A percentile compares a stretch with the other conserved stretches of the same genome.
Conservation (phyloP, 2,797 vertebrate genomes). For the Acanthiza pusilla region DNA sequence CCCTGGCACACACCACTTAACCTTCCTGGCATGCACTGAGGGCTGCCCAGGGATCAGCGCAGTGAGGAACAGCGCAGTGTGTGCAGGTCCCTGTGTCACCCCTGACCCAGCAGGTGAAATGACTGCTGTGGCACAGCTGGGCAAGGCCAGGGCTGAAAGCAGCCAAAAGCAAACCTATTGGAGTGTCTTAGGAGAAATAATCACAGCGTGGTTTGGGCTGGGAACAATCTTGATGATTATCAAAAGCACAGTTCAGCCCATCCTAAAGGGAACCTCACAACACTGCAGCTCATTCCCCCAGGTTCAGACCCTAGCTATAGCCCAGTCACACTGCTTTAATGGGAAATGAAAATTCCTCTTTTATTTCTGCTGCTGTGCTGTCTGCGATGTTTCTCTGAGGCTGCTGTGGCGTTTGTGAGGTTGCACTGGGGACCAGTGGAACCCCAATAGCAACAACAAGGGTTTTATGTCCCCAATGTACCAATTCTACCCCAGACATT, state of each 20-base stretch:
- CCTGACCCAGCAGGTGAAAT: background rate
- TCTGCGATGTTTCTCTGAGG: accelerated
- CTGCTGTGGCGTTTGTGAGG: background rate
- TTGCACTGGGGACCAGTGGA: background rate
- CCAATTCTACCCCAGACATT: background rate
- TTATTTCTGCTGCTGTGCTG: background rate
- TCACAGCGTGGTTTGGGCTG: accelerated
- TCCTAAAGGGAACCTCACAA: background rate
- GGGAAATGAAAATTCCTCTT: background rate
- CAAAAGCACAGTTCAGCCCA: background rate
- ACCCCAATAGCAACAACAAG: accelerated
- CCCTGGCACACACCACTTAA: background rate
- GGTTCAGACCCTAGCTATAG: background rate
- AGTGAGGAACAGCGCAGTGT: background rate
- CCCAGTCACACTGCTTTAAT: background rate
- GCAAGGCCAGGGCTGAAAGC: background rate
- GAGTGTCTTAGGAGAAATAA: background rate
- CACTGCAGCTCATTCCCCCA: background rate
- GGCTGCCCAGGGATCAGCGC: background rate
- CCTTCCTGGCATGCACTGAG: background rate
- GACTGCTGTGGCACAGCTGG: background rate
- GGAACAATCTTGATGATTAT: background rate
- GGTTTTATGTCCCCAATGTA: background rate
- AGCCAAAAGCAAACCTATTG: background rate
- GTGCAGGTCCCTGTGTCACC: background rate